Evolutionary conservation across 2,888 invertebrate species (phyloP).

Genomic region (Hypolimnas misippus): DNA sequence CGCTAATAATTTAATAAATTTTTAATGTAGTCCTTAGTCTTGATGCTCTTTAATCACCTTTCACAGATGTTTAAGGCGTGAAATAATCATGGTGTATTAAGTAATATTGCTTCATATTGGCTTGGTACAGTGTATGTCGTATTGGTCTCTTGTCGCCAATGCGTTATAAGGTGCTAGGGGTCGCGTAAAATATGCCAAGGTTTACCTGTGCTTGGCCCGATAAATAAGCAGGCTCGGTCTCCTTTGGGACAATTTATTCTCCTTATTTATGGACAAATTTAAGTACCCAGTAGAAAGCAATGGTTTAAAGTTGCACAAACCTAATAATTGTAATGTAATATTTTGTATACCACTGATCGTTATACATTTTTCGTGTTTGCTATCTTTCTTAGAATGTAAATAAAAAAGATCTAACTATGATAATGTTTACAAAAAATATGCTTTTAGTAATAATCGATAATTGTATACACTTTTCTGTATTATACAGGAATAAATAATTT

Average conservation of each 20-base stretch:
- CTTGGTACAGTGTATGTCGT: conserved; percentile 10
- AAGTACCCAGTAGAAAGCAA: conserved; percentile 9
- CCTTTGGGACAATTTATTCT: conserved; percentile 65
- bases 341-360: no score
- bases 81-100: background rate
- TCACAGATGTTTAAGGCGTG: no score
- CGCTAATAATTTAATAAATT: no score
- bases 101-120: conserved; percentile 2
- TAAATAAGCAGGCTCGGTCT: conserved; percentile 64
- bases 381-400: no score
- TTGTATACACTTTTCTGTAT: no score
- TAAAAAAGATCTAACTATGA: no score
- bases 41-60: no score
- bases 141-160: conserved; percentile 57
- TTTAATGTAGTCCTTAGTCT: no score
- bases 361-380: no score
- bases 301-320: background rate
- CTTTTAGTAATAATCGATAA: no score
- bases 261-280: conserved; percentile 62
- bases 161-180: conserved; percentile 62
- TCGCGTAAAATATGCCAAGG: conserved; percentile 64
- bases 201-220: conserved; percentile 64
- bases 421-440: no score
- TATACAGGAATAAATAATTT: no score
- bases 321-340: background rate